Evolutionary conservation across 2,113 vertebrate genomes (phyloP).

Genomic region (Phalacrocorax pelagicus): DNA sequence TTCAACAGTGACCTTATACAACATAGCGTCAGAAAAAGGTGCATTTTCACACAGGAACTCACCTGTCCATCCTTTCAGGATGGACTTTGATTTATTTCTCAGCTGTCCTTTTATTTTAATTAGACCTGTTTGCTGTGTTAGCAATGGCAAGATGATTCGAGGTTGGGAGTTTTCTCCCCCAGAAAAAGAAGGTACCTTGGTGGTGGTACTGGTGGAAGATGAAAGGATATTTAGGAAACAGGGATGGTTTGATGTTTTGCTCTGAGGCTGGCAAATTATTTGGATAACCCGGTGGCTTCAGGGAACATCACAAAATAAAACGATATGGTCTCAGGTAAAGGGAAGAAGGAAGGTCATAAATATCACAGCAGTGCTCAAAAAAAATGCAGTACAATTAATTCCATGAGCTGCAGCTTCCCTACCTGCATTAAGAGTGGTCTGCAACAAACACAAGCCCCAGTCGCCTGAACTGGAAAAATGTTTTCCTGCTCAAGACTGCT

Average conservation of each 20-base stretch:
- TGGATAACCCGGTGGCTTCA: background rate
- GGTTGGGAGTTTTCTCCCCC: background rate
- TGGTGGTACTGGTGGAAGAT: rapidly evolving
- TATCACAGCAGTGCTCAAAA: background rate
- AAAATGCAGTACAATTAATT: background rate
- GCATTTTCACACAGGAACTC: background rate
- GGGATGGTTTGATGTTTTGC: background rate
- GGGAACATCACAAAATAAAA: background rate
- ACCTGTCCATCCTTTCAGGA: background rate
- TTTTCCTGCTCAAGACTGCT: background rate
- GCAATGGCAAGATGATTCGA: background rate
- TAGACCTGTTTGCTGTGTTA: background rate
- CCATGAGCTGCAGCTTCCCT: background rate
- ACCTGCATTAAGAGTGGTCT: background rate
- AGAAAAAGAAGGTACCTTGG: background rate
- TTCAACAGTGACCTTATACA: background rate
- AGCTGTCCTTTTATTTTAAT: background rate
- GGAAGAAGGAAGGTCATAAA: background rate
- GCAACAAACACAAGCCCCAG: background rate
- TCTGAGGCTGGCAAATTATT: background rate
- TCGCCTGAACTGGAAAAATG: background rate
- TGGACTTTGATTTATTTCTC: background rate
- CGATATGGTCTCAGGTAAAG: background rate
- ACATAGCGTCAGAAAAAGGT: background rate
- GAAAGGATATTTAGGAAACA: background rate